Conservation (phyloP, 2,797 vertebrate species). For the Leptodactylus fallax region DNA sequence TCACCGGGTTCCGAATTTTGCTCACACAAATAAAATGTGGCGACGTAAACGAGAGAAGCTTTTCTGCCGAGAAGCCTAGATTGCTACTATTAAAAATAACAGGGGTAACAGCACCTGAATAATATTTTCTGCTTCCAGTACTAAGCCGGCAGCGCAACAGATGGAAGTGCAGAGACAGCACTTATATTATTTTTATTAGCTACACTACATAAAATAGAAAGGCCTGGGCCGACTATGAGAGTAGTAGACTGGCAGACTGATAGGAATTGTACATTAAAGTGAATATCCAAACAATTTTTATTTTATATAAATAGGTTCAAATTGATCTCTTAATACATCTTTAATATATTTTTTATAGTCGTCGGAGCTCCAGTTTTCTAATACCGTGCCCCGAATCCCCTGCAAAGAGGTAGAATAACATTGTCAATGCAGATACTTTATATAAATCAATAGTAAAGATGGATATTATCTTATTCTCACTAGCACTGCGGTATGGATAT, state of each 20-base stretch:
- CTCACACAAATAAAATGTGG: slow-evolving; percentile 56
- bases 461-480: too few species aligned
- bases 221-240: background rate
- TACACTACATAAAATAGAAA: background rate
- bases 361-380: too few species aligned
- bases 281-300: too few species aligned
- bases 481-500: too few species aligned
- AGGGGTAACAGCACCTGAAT: slow-evolving; percentile 29
- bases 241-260: background rate
- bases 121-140: slow-evolving; percentile 28
- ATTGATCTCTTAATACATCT: too few species aligned
- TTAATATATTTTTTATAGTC: too few species aligned
- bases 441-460: too few species aligned
- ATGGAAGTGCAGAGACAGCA: background rate
- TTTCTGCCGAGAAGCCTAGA: slow-evolving; percentile 39
- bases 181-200: background rate
- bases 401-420: too few species aligned
- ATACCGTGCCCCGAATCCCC: too few species aligned
- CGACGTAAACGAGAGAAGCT: slow-evolving; percentile 14
- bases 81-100: slow-evolving; percentile 55
- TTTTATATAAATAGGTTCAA: too few species aligned
- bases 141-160: background rate
- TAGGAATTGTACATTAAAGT: too few species aligned
- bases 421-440: too few species aligned
- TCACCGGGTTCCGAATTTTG: slow-evolving; percentile 28